These are phyloP conservation scores for Bagarius yarrelli DNA, from an alignment of 2,113 vertebrate species.

Conservation along the genomic window DNA sequence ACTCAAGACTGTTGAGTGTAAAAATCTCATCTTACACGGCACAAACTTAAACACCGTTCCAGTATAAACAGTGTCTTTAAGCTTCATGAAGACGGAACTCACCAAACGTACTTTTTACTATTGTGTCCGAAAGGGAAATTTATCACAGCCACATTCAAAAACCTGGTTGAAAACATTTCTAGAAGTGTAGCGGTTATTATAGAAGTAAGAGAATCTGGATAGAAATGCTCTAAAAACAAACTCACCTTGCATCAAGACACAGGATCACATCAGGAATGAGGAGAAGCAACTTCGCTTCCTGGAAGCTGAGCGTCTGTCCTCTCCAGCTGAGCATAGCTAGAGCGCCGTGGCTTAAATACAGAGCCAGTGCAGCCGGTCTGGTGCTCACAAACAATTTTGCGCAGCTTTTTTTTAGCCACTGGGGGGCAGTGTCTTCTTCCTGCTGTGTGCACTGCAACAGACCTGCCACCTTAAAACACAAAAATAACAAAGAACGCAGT, in stretches of 20 bases:
- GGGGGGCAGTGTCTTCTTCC: slow-evolving; percentile 57
- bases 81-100: too few species aligned
- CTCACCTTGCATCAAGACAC: slow-evolving; percentile 81
- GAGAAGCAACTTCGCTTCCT: slow-evolving; percentile 78
- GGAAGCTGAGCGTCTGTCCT: slow-evolving; percentile 63
- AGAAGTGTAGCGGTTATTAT: too few species aligned
- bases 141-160: too few species aligned
- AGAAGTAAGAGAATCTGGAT: too few species aligned
- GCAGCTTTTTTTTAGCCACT: slow-evolving; percentile 77
- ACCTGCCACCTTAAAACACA: slow-evolving; percentile 70
- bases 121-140: too few species aligned
- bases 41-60: too few species aligned
- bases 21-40: too few species aligned
- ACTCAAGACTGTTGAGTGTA: too few species aligned
- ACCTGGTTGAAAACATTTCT: too few species aligned
- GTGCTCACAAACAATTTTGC: slow-evolving; percentile 61
- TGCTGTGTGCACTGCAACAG: slow-evolving; percentile 69
- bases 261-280: slow-evolving; percentile 77
- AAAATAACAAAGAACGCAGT: not conserved
- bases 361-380: slow-evolving; percentile 63
- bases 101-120: too few species aligned
- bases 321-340: slow-evolving; percentile 92
- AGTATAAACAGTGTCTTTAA: too few species aligned
- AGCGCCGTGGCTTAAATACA: slow-evolving; percentile 88
- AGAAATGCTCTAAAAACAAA: not conserved